These are phyloP conservation scores for Corvus cornix DNA, from an alignment of 2,113 vertebrate genomes.

Conservation along the genomic window DNA sequence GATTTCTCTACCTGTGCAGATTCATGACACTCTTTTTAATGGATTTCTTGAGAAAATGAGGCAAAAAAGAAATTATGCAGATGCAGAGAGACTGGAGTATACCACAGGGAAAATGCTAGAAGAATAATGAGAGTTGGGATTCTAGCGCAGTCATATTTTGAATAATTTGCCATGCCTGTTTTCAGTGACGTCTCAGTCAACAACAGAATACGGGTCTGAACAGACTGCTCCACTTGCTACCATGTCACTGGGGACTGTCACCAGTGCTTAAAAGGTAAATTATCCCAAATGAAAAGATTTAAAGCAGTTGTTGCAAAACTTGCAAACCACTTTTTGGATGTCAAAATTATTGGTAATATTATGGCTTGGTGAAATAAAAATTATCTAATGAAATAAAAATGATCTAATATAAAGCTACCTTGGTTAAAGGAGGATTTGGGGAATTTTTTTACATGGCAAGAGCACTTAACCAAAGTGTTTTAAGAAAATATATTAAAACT, in stretches of 20 bases:
- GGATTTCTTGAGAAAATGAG: slow-evolving; percentile 34
- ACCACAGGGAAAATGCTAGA: background rate
- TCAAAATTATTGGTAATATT: background rate
- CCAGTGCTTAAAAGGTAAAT: background rate
- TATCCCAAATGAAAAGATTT: background rate
- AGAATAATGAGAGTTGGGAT: background rate
- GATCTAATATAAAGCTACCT: background rate
- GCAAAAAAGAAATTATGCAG: slow-evolving; percentile 23
- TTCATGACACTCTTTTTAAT: background rate
- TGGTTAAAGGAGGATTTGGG: background rate
- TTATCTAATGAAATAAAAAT: background rate
- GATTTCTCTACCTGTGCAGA: background rate
- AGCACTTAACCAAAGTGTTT: background rate
- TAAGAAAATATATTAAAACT: background rate
- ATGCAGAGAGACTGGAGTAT: background rate
- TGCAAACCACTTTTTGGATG: background rate
- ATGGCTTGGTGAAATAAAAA: background rate
- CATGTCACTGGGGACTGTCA: background rate
- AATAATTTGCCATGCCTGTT: background rate
- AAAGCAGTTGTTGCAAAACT: background rate
- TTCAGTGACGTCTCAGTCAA: slow-evolving; percentile 11
- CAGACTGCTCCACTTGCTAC: background rate
- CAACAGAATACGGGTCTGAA: background rate
- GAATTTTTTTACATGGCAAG: background rate
- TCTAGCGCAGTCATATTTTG: background rate